phyloP scores from a whole-genome alignment of 23 tunicate species.

The Styela clava region DNA sequence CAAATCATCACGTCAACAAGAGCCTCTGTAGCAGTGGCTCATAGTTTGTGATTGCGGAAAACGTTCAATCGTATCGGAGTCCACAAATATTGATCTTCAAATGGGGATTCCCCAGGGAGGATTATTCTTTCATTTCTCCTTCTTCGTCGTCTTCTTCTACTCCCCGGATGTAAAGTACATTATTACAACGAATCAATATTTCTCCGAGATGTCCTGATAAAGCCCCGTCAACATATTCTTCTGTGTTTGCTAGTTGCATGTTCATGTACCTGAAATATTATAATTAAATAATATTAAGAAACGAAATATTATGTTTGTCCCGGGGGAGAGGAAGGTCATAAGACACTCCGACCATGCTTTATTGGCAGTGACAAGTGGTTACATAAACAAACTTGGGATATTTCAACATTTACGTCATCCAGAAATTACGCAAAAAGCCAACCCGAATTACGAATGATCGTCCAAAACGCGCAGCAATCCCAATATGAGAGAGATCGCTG shows the following conservation, averaged over 20 bases:
- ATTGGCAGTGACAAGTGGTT: not conserved
- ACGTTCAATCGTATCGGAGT: too few species aligned
- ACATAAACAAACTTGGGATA: not conserved
- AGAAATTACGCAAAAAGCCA: too few species aligned
- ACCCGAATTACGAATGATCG: too few species aligned
- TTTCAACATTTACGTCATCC: too few species aligned
- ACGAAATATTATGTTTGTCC: too few species aligned
- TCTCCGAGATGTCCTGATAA: slow-evolving; percentile 82
- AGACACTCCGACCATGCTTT: not conserved
- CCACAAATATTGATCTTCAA: too few species aligned
- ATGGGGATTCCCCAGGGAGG: not conserved
- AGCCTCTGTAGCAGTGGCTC: too few species aligned
- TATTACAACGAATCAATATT: slow-evolving; percentile 82
- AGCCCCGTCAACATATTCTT: slow-evolving; percentile 87
- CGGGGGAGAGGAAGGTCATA: not conserved
- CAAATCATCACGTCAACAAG: too few species aligned
- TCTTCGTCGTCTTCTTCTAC: slow-evolving; percentile 92
- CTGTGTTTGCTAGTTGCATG: slow-evolving; percentile 81
- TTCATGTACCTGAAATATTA: slow-evolving; percentile 46
- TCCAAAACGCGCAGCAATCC: too few species aligned
- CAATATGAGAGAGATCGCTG: too few species aligned
- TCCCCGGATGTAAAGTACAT: slow-evolving; percentile 88
- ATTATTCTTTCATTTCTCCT: slow-evolving; percentile 88
- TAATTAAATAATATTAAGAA: too few species aligned
- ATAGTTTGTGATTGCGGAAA: too few species aligned